Base-by-base conservation (phyloP, 2,888 invertebrate species). In the Slavum lentiscoides region DNA sequence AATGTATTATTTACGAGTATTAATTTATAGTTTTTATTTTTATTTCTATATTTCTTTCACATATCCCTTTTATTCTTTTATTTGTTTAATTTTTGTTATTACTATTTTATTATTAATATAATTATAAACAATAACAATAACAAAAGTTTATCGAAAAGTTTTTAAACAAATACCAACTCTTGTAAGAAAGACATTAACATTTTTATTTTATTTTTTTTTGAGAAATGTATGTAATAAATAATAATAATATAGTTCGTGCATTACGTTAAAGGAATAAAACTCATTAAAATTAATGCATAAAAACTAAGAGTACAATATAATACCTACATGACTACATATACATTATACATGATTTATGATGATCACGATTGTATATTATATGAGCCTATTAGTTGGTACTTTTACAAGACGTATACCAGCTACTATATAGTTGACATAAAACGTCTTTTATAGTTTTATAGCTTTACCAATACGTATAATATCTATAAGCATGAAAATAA, bases 241-340 rank as follows among this genome's bases (percentile, higher is more conserved):
- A 19, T 39, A 39, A 17, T 64, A 9, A 19, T 39, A 9, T 39
- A 17, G 8, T 64, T 17, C 21, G 15, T 37, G 43, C 30, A 4
- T 67, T 7, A 21, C 21, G 43, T 43, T 19, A 23, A 64, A 64
- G 11, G 39, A 67, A 17, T 43, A 43, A n/a, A 66, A 43, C 5
- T 21, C 1, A 68, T 49, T 7, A 68, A 49, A 68, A 68, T 68
- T 11, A 43, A 49, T 49, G 23, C 49, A 23, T 21, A 21, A n/a
- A 67, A 68, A 68, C 23, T 49, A 15, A 68, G 49, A 68, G 49
- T 23, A 68, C 23, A 68, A 68, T 49, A 43, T 30, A 30, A 30
- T 49, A 49, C 1, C 1, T 17, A 15, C 21, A n/a, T n/a, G 39
- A 6, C 4, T 53, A 53, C 17, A 17, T 13, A 17, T 15, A 53